Evolutionary conservation across 2,888 invertebrate species (phyloP).

Genomic region (Mythimna pallens): DNA sequence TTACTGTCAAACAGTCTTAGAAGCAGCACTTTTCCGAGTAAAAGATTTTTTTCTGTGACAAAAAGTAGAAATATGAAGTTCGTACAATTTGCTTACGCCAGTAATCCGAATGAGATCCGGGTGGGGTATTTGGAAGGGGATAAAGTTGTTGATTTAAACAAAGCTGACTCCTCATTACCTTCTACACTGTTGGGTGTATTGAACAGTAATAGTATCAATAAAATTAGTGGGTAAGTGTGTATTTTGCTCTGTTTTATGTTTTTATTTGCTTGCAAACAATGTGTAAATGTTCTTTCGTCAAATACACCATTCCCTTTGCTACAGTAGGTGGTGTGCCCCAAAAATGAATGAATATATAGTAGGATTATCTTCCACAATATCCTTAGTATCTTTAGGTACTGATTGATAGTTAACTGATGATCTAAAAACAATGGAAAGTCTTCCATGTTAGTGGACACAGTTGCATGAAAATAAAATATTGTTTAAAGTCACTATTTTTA

Average conservation of each 20-base stretch:
- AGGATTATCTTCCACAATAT: too few relatives aligned
- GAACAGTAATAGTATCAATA: conserved; percentile 76
- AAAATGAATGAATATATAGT: too few relatives aligned
- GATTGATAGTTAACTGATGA: too few relatives aligned
- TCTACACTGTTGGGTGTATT: conserved; percentile 86
- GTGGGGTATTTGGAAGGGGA: conserved; percentile 92
- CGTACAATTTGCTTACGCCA: conserved; percentile 92
- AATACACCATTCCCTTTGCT: too few relatives aligned
- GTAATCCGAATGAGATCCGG: conserved; percentile 91
- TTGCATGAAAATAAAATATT: too few relatives aligned
- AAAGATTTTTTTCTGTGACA: conserved; percentile 74
- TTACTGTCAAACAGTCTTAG: conserved; percentile 62
- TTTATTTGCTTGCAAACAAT: not conserved
- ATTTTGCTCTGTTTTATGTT: not conserved
- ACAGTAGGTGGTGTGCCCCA: too few relatives aligned
- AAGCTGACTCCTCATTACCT: conserved; percentile 85
- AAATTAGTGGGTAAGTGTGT: conserved; percentile 79
- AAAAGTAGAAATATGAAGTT: conserved; percentile 91
- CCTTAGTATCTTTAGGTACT: too few relatives aligned
- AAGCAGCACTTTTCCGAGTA: conserved; percentile 56
- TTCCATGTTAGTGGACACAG: too few relatives aligned
- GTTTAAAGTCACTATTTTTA: too few relatives aligned
- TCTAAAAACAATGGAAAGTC: too few relatives aligned
- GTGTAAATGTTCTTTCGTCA: too few relatives aligned
- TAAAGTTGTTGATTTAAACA: conserved; percentile 93